phyloP scores from a whole-genome alignment of 2,113 vertebrate genomes.

The Chionis minor region DNA sequence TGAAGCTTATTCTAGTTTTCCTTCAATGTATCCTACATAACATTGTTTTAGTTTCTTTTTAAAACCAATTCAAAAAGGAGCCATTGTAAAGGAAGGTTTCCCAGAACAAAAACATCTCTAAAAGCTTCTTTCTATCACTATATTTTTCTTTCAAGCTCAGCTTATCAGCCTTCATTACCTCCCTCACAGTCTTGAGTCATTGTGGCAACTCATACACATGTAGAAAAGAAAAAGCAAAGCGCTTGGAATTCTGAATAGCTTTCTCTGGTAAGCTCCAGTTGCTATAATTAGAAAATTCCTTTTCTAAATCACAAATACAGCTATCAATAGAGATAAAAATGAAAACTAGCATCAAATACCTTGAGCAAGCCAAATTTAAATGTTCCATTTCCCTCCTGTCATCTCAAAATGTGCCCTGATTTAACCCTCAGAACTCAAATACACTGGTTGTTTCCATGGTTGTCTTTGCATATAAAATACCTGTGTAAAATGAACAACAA shows the following conservation, averaged over 20 bases:
- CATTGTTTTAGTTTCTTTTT: not conserved
- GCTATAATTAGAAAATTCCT: constrained; percentile 26
- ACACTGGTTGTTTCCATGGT: not conserved
- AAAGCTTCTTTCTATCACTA: not conserved
- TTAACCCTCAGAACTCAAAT: not conserved
- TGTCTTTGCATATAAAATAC: not conserved
- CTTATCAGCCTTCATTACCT: not conserved
- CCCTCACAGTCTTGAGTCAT: not conserved
- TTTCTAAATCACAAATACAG: constrained; percentile 30
- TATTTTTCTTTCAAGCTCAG: constrained; percentile 2
- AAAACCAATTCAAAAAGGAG: not conserved
- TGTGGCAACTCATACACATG: not conserved
- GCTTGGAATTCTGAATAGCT: constrained; percentile 24
- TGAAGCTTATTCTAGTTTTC: not conserved
- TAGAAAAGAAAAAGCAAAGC: constrained; percentile 1
- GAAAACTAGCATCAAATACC: constrained; percentile 11
- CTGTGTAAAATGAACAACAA: not conserved
- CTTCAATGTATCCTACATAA: not conserved
- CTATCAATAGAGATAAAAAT: constrained; percentile 38
- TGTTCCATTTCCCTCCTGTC: not conserved
- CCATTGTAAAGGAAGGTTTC: not conserved
- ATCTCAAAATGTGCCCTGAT: not conserved
- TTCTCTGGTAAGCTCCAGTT: not conserved
- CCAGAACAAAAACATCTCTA: not conserved
- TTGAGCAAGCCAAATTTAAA: not conserved